These are phyloP conservation scores for Symphodus melops DNA, from an alignment of 2,113 vertebrate species.

Conservation along the genomic window DNA sequence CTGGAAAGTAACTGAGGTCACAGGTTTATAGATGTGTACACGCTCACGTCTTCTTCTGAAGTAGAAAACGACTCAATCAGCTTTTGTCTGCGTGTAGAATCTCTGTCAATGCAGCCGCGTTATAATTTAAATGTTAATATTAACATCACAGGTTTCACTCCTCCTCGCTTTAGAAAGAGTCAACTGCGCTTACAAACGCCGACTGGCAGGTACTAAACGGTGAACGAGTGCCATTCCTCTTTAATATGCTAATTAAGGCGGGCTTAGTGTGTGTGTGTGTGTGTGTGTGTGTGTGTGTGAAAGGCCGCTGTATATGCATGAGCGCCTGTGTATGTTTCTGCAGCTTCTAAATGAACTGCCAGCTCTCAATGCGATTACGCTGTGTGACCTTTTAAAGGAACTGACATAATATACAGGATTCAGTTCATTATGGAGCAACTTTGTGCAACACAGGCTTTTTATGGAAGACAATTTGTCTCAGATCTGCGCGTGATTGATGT, in stretches of 20 bases:
- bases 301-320: conserved; percentile 45
- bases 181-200: conserved; percentile 41
- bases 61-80: conserved; percentile 41
- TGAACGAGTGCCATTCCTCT: conserved; percentile 62
- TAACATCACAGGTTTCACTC: conserved; percentile 58
- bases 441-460: conserved; percentile 11
- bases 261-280: conserved; percentile 24
- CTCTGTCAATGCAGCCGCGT: conserved; percentile 1
- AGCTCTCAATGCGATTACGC: conserved; percentile 35
- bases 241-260: conserved; percentile 72
- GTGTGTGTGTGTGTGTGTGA: background rate
- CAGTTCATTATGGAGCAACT: conserved; percentile 30
- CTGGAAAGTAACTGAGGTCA: background rate
- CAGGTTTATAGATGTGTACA: conserved; percentile 22
- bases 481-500: background rate
- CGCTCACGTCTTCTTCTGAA: background rate
- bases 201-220: conserved; percentile 65
- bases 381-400: conserved; percentile 56
- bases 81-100: conserved; percentile 27
- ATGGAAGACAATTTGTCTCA: background rate
- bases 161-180: conserved; percentile 26
- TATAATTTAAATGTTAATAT: conserved; percentile 69
- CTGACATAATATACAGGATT: conserved; percentile 41
- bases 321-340: conserved; percentile 33
- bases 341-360: conserved; percentile 60